Base-by-base conservation (phyloP, 2,797 vertebrate genomes). In the Enteromius viviparus region DNA sequence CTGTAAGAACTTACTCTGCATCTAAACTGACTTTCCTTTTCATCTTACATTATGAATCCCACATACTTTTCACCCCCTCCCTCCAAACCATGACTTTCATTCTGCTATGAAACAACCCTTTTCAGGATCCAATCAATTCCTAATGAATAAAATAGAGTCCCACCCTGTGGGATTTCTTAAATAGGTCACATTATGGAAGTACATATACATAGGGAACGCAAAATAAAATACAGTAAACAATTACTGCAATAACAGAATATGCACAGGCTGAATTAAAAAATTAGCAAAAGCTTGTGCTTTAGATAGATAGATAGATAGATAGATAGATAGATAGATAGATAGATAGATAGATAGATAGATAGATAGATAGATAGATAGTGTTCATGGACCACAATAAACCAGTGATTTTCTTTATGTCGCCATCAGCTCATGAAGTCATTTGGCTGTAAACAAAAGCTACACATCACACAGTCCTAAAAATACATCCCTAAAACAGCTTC, bases 171-270 rank as follows among this genome's bases (percentile, higher is more conserved):
- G 26, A 17, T 65, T 71, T 29, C 23, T 19, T 29, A 71, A 11
- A 29, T n/a, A 9, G 65, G 10, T 68, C 34, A n/a, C 19, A 40
- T 40, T 40, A 40, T 1, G 1, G 10, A 40, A 68, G 26, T 21
- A 6, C 37, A 68, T 2, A 29, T 40, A n/a, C 9, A 21, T 17
- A 19, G 15, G 3, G 45, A 8, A 29, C 9, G 23, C 14, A 29
- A 49, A 47, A 71, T 49, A 71, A 47, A 32, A 47, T 71, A 47
- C 23, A 71, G 42, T 47, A 47, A 71, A 47, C n/a, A 70, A 70
- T 29, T 70, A 17, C 14, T 26, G 68, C 47, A 71, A 34, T 1
- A 49, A 29, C 23, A 12, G 23, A 23, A 42, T 23, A 45, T 3
- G 6, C n/a, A 70, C 7, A 15, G 15, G 42, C 3, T 70, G 14